A percentile compares a stretch with the other conserved stretches of the same genome.
These are phyloP conservation scores for Epizoanthus illoricatus DNA, from an alignment of 92 coral and sea anemone species.

Conservation along the genomic window DNA sequence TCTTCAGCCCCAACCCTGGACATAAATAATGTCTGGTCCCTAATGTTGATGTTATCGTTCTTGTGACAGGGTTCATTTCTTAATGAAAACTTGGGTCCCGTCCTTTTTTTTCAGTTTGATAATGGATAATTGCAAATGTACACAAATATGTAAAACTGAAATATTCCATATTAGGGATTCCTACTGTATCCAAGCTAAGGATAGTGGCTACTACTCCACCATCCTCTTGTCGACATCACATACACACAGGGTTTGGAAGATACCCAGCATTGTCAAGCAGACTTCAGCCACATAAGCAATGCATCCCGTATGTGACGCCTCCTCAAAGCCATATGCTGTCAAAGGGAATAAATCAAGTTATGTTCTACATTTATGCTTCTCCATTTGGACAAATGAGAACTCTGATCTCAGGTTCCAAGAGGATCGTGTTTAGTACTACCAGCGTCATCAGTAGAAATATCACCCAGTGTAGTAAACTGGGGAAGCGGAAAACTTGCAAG, in stretches of 20 bases:
- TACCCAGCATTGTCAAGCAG: conserved; percentile 4
- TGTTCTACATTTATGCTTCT: not conserved
- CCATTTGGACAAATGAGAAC: conserved; percentile 1
- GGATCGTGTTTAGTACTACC: not conserved
- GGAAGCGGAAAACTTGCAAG: conserved; percentile 93
- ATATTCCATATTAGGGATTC: not conserved
- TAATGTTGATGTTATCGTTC: too few species aligned
- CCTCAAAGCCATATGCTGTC: not conserved
- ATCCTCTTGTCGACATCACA: not conserved
- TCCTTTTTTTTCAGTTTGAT: too few species aligned
- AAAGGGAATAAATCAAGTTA: not conserved
- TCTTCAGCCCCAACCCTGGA: too few species aligned
- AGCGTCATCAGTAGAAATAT: conserved; percentile 43
- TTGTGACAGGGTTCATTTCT: too few species aligned
- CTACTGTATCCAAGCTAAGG: conserved; percentile 3
- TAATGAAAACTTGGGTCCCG: too few species aligned
- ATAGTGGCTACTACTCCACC: not conserved
- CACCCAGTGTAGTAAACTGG: conserved; percentile 75
- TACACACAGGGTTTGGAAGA: not conserved
- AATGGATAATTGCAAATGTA: too few species aligned
- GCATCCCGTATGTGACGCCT: not conserved
- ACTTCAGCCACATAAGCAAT: not conserved
- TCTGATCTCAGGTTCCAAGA: not conserved
- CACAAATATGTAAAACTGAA: too few species aligned
- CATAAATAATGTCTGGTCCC: too few species aligned